Evolutionary conservation across 2,797 vertebrate species (phyloP), one percentile per base, ranked within the genome.

Genomic region (Pygocentrus nattereri): DNA sequence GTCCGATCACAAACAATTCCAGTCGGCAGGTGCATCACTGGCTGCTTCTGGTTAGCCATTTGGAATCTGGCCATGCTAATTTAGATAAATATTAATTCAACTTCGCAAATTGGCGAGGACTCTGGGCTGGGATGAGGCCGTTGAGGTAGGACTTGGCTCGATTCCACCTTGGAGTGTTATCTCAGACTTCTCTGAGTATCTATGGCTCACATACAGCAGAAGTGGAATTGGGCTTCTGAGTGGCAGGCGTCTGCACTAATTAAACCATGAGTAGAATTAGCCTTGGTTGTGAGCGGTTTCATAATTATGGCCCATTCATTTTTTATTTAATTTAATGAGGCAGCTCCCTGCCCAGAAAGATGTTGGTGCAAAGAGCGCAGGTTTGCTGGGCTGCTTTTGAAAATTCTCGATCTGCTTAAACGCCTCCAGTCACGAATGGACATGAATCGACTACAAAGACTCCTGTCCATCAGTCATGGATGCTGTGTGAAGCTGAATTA

Each of bases 271-370:
- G 82, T 88, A 91, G 88, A 90, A 92, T 93, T 91, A 91, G 91
- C 90, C 89, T 89, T 86, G 88, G 89, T 91, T 91, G 89, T 92
- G 88, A 92, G 90, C 87, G 86, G 87, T 91, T 92, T 94, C 85
- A 91, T 93, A 92, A 94, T 94, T 93, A 92, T 69, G 61, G 82
- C 86, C 88, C 84, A 89, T 92, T 92, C 79, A 92, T 93, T 93
- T 84, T 91, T 92, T 92, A 93, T 92, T 93, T 92, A 86, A 87
- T 75, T 83, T 89, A 93, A 93, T 82, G 80, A 92, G 90, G 88
- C 87, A 82, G 90, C 87, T 89, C 87, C 31, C 85, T 89, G 81
- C 88, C 88, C 88, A 91, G 90, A 92, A 88, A 90, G 81, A 88
- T 85, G 78, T 82, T 76, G 71, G 68, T 76, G 52, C 81, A 80